These are phyloP conservation scores for Onychomys arenicola DNA, from an alignment of 2,797 vertebrate species.

Conservation along the genomic window DNA sequence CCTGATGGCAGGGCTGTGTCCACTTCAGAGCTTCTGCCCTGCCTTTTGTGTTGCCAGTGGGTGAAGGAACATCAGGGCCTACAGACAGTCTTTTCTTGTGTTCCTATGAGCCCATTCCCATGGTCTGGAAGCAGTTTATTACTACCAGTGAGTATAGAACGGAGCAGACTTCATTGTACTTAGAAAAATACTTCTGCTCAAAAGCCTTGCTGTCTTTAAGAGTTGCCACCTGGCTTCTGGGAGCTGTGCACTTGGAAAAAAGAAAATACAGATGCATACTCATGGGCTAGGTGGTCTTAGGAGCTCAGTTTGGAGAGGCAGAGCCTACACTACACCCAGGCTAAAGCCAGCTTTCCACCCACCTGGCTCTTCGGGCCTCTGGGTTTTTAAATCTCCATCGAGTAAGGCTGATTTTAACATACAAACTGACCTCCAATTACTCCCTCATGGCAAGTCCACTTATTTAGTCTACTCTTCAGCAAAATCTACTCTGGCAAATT, in stretches of 20 bases:
- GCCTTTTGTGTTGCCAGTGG: not conserved
- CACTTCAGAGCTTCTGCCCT: not conserved
- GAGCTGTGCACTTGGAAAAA: not conserved
- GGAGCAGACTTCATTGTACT: not conserved
- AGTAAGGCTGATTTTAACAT: not conserved
- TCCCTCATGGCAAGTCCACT: not conserved
- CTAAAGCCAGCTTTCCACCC: not conserved
- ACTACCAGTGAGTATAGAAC: not conserved
- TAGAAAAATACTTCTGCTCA: slow-evolving; percentile 1
- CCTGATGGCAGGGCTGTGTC: not conserved
- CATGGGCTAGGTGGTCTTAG: not conserved
- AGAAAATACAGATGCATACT: not conserved
- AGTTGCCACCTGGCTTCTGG: not conserved
- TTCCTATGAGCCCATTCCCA: not conserved
- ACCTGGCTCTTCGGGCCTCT: not conserved
- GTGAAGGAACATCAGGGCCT: not conserved
- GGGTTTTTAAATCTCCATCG: not conserved
- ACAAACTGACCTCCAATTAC: not conserved
- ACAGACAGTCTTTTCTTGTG: not conserved
- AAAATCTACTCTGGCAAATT: not conserved
- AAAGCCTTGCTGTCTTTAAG: not conserved
- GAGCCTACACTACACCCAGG: not conserved
- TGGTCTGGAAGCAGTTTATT: not conserved
- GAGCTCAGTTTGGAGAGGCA: not conserved
- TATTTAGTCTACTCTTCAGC: not conserved